A percentile compares a stretch with the other conserved stretches of the same genome.
phyloP scores from a whole-genome alignment of 1,140 invertebrate species.

The Phocides pigmalion region DNA sequence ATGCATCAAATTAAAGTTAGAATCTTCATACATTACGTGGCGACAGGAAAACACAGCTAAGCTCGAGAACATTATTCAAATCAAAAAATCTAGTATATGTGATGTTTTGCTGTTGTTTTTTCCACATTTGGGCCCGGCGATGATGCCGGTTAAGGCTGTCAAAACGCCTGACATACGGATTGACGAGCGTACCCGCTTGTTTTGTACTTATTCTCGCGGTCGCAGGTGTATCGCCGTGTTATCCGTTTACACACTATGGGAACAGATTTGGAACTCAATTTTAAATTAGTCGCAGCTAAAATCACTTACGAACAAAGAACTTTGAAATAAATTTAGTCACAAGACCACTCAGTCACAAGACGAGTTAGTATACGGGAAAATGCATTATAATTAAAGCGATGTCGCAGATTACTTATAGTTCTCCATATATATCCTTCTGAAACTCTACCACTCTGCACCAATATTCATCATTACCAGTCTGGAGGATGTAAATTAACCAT shows the following conservation, averaged over 20 bases:
- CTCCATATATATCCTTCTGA: no score
- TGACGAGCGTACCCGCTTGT: conserved; percentile 73
- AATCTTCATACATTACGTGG: neutral
- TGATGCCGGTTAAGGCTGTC: conserved; percentile 80
- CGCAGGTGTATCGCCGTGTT: conserved; percentile 66
- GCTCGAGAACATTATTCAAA: conserved; percentile 9
- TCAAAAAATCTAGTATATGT: conserved; percentile 41
- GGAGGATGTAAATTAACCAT: no score
- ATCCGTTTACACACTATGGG: conserved; percentile 56
- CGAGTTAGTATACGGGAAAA: no score
- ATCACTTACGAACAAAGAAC: neutral
- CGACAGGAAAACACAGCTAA: conserved; percentile 3
- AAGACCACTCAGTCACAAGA: no score
- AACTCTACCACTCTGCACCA: no score
- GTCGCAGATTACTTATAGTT: no score
- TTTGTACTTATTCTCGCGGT: conserved; percentile 68
- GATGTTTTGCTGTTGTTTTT: conserved; percentile 56
- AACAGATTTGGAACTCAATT: conserved; percentile 40
- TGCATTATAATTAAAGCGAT: no score
- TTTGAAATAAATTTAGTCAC: neutral
- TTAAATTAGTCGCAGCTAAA: conserved; percentile 34
- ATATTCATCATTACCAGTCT: no score
- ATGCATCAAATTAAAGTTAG: neutral
- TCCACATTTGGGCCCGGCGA: conserved; percentile 56
- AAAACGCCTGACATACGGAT: conserved; percentile 74